phyloP scores from a whole-genome alignment of 2,888 invertebrate species.

The Machimus rusticus region DNA sequence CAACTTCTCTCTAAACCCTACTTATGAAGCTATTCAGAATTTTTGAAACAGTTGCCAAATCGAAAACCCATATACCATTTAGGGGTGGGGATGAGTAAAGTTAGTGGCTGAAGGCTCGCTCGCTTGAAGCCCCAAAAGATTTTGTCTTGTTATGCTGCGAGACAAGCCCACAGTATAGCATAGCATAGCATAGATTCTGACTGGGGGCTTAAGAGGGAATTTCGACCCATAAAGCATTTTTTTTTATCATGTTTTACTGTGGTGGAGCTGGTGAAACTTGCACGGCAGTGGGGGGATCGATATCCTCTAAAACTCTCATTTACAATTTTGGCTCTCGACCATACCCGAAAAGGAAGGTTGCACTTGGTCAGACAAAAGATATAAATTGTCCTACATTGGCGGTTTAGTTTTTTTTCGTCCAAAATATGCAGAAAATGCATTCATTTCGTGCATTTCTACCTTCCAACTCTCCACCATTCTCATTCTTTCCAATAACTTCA shows the following conservation, averaged over 20 bases:
- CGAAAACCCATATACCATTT: constrained; percentile 4
- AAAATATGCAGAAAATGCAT: constrained; percentile 25
- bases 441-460: neutral
- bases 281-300: neutral
- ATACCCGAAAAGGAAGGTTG: neutral
- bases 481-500: neutral
- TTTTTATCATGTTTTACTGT: constrained; percentile 16
- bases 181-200: neutral
- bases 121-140: neutral
- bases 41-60: constrained; percentile 30
- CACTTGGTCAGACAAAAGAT: constrained; percentile 19
- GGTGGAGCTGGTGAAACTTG: neutral
- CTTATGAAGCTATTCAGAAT: constrained; percentile 18
- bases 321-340: neutral
- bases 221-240: constrained; percentile 3
- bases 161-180: neutral
- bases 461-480: neutral
- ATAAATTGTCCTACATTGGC: constrained; percentile 17
- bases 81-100: neutral
- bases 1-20: constrained; percentile 1
- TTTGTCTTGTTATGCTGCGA: neutral
- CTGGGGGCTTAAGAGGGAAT: neutral
- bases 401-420: neutral
- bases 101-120: neutral
- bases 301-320: constrained; percentile 17